These are phyloP conservation scores for Peromyscus attwateri DNA, from an alignment of 2,797 vertebrate species.

Conservation along the genomic window DNA sequence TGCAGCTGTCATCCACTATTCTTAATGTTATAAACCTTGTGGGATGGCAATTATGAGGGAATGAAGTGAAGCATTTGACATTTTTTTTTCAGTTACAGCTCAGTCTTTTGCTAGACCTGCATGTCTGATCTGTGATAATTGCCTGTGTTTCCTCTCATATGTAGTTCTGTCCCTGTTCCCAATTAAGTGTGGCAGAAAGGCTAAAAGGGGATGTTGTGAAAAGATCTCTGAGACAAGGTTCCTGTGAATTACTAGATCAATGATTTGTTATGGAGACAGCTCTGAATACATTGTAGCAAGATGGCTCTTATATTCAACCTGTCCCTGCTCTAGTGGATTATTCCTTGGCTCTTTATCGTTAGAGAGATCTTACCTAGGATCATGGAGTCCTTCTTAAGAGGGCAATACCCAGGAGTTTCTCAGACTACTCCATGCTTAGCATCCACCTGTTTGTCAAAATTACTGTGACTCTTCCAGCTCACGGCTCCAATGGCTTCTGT, in stretches of 20 bases:
- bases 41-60: background rate
- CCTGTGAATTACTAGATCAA: background rate
- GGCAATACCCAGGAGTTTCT: background rate
- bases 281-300: slow-evolving; percentile 27
- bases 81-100: slow-evolving; percentile 32
- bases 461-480: background rate
- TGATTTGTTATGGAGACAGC: background rate
- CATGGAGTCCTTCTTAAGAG: background rate
- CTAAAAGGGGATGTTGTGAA: background rate
- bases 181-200: background rate
- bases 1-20: background rate
- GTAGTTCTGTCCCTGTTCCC: background rate
- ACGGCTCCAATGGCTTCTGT: background rate
- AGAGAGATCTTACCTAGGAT: background rate
- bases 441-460: slow-evolving; percentile 8
- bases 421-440: background rate
- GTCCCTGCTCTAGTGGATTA: background rate
- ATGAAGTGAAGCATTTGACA: background rate
- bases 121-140: slow-evolving; percentile 10
- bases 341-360: background rate
- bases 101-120: background rate
- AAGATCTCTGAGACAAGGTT: background rate
- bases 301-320: background rate
- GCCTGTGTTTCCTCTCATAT: slow-evolving; percentile 6
- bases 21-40: background rate